Base-by-base conservation (phyloP, 2,113 vertebrate species). In the Orycteropus afer region DNA sequence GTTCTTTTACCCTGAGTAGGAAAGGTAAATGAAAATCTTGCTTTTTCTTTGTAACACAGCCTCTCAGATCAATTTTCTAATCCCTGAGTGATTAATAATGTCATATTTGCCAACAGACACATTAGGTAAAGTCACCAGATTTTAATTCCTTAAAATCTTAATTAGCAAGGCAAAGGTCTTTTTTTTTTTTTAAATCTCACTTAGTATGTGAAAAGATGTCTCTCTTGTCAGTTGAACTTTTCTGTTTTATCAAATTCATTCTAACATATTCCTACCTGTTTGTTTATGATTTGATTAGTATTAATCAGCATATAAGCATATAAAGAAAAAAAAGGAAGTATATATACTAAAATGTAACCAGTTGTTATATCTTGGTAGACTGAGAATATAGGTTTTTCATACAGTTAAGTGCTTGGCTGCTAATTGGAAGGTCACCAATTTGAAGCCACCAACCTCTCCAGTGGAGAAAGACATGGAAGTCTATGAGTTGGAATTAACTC, bases 21-120 rank as follows among this genome's bases (percentile, higher is more conserved):
- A 12, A 91, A 22, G 45, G 49, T 49, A 67, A 74, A 59, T 45
- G 57, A 27, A 74, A 3, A 3, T 7, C 22, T 40, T 45, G 53
- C 5, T 84, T 84, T 42, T 32, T 27, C 27, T 67, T 86, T n/a
- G 23, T 90, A 42, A 76, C 20, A 67, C 51, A 89, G 25, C 55
- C 63, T 93, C 23, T 87, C 27, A 27, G 77, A 84, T 71, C 40
- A 71, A 4, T 74, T 95, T 84, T 89, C 51, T 89, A 57, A 83
- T 32, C 37, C 8, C n/a, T 29, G 34, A 45, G 27, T 32, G 42
- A 55, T 79, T 77, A 69, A 40, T 89, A 83, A 59, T 5, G 76
- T 79, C 45, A 55, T 63, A 78, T 1, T 77, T 93, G 57, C 22
- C 27, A 67, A 82, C 53, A 79, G 13, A 29, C 61, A 86, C 83